Conservation (phyloP, 1,140 invertebrate genomes). For the Dendrolimus kikuchii region DNA sequence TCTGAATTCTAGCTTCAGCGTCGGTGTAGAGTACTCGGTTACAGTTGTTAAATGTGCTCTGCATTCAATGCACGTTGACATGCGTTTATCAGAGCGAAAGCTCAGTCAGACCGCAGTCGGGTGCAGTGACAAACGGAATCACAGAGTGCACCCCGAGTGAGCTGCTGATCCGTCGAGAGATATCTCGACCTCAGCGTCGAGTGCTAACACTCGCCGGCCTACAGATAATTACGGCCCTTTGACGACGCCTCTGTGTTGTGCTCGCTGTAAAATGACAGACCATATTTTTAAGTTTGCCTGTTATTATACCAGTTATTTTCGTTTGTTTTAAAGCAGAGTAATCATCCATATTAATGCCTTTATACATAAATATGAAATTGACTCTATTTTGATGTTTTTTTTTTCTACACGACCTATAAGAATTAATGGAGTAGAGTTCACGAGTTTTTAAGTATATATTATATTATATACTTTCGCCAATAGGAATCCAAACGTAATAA, state of each 20-base stretch:
- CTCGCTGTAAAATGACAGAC: slow-evolving; percentile 29
- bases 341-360: too few relatives aligned
- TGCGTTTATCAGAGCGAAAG: slow-evolving; percentile 62
- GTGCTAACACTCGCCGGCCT: slow-evolving; percentile 53
- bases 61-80: slow-evolving; percentile 59
- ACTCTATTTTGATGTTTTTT: too few relatives aligned
- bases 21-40: background rate
- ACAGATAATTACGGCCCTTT: slow-evolving; percentile 64
- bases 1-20: background rate
- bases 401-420: too few relatives aligned
- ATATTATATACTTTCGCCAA: too few relatives aligned
- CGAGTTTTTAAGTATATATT: too few relatives aligned
- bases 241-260: slow-evolving; percentile 46
- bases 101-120: slow-evolving; percentile 44
- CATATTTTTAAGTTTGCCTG: slow-evolving; percentile 19
- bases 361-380: too few relatives aligned
- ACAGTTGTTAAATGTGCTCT: slow-evolving; percentile 35
- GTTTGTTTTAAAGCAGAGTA: too few relatives aligned
- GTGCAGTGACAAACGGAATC: slow-evolving; percentile 66
- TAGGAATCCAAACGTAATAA: too few relatives aligned
- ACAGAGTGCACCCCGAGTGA: slow-evolving; percentile 63
- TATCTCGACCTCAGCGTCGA: slow-evolving; percentile 62
- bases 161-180: slow-evolving; percentile 64
- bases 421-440: too few relatives aligned
- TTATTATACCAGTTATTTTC: too few relatives aligned